Evolutionary conservation across 2,797 vertebrate genomes (phyloP), one percentile per base, ranked within the genome.

Genomic region (Apogon hyalosoma): DNA sequence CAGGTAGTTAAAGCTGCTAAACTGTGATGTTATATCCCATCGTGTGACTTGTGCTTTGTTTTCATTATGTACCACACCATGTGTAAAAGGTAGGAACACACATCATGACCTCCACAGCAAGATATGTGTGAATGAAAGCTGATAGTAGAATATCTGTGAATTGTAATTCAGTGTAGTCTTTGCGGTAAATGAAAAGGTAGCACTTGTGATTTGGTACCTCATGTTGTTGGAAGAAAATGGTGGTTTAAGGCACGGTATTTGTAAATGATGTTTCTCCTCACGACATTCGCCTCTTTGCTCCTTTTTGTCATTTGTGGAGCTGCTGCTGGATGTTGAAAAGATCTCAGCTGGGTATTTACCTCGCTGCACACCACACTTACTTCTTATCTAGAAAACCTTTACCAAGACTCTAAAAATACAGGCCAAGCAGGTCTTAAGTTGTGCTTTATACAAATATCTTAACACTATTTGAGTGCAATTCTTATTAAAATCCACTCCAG

Each of bases 1-100:
- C 90, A 92, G 87, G 90, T 92, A 91, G 91, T 87, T 81, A 54
- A 77, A 86, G 84, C 88, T 93, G 90, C 91, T 90, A 75, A 84
- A 85, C 77, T 68, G 54, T 83, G 71, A 86, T 65, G 52, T 86
- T 76, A 76, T 73, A 79, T 77, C 57, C 83, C 60, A 63, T 69
- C 49, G 42, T 56, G 75, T 87, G 70, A 72, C 24, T 81, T 72
- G 56, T 82, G 66, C 71, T 84, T 84, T 49, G 39, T 83, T 83
- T 69, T 42, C 19, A 12, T 24, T 57, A 50, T 19, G 59, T 79
- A 63, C 47, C 50, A 77, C 7, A 31, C 54, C 10, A 14, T 69
- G 31, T 70, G 62, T 72, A 42, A 63, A 65, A 2, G 1, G 58
- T 72, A 70, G 59, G 41, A 60, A 71, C 60, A 75, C 24, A 72